Evolutionary conservation across 2,888 invertebrate genomes (phyloP).

Genomic region (Myathropa florea): DNA sequence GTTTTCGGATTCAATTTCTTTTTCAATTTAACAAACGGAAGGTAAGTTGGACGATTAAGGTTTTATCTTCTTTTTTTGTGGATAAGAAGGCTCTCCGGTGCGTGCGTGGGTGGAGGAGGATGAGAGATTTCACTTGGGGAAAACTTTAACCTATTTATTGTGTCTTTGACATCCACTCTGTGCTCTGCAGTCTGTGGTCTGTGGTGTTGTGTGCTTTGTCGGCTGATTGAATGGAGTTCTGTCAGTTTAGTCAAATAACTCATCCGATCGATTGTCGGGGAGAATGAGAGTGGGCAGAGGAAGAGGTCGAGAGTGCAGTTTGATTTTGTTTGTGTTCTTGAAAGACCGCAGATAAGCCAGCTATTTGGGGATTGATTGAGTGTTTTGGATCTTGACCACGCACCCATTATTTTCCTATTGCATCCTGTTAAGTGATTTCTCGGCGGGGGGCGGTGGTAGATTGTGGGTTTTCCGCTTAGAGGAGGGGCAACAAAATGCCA

Average conservation of each 20-base stretch:
- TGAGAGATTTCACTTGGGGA: background rate
- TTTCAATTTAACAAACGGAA: constrained; percentile 59
- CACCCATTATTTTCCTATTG: background rate
- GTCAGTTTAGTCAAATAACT: background rate
- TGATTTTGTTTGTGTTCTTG: background rate
- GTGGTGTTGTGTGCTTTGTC: background rate
- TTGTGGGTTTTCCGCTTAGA: background rate
- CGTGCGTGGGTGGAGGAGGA: constrained; percentile 53
- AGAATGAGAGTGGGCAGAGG: background rate
- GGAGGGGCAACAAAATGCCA: background rate
- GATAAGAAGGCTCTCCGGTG: background rate
- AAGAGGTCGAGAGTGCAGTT: too few relatives aligned
- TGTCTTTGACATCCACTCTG: background rate
- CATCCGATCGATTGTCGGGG: background rate
- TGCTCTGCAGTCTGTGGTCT: background rate
- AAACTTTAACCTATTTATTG: background rate
- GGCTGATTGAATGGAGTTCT: background rate
- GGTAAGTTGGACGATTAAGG: constrained; percentile 68
- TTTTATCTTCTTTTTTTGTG: background rate
- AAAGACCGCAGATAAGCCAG: background rate
- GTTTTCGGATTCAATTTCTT: constrained; percentile 28
- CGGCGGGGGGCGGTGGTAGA: background rate
- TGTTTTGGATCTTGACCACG: background rate
- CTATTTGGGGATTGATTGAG: background rate
- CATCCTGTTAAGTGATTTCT: background rate